Evolutionary conservation across 37 sponge, comb jelly and placozoan species (phyloP).

Genomic region (Axinella damicornis): DNA sequence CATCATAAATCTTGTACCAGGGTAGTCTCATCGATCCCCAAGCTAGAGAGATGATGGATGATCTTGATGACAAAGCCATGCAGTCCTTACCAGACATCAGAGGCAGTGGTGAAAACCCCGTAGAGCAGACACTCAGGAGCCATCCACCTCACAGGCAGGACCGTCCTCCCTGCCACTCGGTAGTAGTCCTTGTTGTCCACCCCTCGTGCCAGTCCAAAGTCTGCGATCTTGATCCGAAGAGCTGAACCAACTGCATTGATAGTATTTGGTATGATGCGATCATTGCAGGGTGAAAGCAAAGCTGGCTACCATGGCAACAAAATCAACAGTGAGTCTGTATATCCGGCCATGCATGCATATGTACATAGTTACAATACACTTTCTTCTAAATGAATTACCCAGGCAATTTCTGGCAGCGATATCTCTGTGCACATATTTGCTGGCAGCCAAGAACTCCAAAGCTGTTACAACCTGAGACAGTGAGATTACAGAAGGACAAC

Average conservation of each 20-base stretch:
- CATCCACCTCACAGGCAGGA: constrained; percentile 67
- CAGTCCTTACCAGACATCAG: constrained; percentile 67
- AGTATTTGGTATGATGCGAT: background rate
- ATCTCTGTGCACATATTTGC: constrained; percentile 58
- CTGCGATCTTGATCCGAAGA: constrained; percentile 65
- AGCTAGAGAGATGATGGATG: too few species aligned
- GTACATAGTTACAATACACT: too few species aligned
- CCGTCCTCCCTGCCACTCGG: constrained; percentile 35
- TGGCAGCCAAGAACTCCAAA: constrained; percentile 22
- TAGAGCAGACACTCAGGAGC: constrained; percentile 62
- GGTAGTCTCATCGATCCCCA: too few species aligned
- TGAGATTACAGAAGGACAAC: background rate
- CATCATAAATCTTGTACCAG: too few species aligned
- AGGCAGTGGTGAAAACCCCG: constrained; percentile 52
- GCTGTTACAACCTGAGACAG: constrained; percentile 40
- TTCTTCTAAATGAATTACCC: constrained; percentile 7
- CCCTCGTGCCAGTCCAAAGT: constrained; percentile 69
- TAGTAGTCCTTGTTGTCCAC: constrained; percentile 47
- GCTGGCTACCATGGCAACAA: too few species aligned
- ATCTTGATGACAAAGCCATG: too few species aligned
- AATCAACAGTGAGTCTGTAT: too few species aligned
- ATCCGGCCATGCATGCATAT: too few species aligned
- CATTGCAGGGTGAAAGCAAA: background rate
- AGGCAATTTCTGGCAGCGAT: constrained; percentile 66
- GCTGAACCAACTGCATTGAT: constrained; percentile 46